Base-by-base conservation (phyloP, 2,113 vertebrate species). In the Silurus meridionalis region DNA sequence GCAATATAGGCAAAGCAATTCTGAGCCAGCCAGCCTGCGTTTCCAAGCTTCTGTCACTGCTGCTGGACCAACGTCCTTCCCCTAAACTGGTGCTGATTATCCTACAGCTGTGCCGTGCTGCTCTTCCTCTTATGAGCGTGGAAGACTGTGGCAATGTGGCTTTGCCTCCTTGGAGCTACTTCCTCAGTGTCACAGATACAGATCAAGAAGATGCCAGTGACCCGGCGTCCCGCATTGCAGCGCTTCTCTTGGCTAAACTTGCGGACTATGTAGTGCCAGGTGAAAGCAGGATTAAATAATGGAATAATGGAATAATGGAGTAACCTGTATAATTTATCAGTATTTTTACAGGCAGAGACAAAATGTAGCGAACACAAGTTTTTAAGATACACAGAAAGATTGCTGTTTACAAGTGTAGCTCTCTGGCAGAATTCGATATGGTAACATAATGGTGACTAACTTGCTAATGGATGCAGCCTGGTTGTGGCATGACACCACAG, bases 241-340 rank as follows among this genome's bases (percentile, higher is more conserved):
- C 98, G 1, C 92, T 99, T 91, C 94, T 99, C 66, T 91, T 99
- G 66, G 98, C 98, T 64, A 99, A 99, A 85, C 92, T 99, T 89
- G 98, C 98, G 0, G 98, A 99, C 93, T 99, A 99, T 0, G 97
- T 99, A 0, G 98, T 99, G n/a, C 98, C 98, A 95, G 98, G 98
- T 99, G 85, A 82, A 90, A 90, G 23, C 17, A 14, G 19, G 1
- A 14, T 3, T 53, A 14, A 72, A 53, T 55, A 55, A 55, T 53
- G 4, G 2, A 37, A 37, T 37, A 37, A 37, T 37, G 37, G 37
- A 37, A 37, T 37, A 37, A 53, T 19, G 1, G 21, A 55, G 50
- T 78, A 6, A 57, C 53, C 6, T 25, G 15, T 17, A 55, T 7
- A 5, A 8, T 48, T 72, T 46, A 21, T 72, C 48, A 48, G 37